phyloP scores from a whole-genome alignment of 2,797 vertebrate species.

The Crypturellus tataupa region DNA sequence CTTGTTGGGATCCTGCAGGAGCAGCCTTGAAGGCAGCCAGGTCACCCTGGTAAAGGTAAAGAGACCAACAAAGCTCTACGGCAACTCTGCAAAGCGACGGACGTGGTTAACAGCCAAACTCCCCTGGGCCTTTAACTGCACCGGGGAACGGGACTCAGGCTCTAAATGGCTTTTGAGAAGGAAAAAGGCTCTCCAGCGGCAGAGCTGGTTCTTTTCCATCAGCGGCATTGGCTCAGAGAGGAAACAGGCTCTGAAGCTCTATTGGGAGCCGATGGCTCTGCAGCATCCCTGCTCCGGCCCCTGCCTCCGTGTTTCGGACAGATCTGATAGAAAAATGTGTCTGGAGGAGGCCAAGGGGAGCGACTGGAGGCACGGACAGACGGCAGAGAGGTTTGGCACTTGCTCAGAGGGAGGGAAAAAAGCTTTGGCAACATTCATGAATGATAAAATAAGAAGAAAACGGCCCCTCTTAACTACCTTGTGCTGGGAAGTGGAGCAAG shows the following conservation, averaged over 20 bases:
- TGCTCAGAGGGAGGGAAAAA: neutral
- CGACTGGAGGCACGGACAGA: neutral
- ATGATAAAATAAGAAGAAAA: neutral
- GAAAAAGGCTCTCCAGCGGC: neutral
- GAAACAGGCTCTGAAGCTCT: fast-evolving
- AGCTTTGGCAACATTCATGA: fast-evolving
- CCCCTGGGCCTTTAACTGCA: neutral
- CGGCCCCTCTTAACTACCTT: neutral
- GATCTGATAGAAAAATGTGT: neutral
- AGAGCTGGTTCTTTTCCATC: neutral
- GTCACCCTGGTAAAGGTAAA: neutral
- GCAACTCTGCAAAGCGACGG: neutral
- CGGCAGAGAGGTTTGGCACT: neutral
- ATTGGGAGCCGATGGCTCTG: neutral
- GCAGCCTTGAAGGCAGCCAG: neutral
- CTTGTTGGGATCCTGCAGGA: neutral
- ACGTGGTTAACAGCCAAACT: neutral
- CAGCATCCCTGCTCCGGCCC: neutral
- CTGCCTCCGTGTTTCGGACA: neutral
- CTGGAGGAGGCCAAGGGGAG: neutral
- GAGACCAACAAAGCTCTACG: neutral
- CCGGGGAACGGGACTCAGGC: neutral
- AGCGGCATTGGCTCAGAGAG: fast-evolving
- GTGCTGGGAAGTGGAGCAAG: neutral
- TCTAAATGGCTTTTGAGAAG: neutral